Conservation (phyloP, 2,888 invertebrate genomes). For the Liopterus haemorrhoidalis region DNA sequence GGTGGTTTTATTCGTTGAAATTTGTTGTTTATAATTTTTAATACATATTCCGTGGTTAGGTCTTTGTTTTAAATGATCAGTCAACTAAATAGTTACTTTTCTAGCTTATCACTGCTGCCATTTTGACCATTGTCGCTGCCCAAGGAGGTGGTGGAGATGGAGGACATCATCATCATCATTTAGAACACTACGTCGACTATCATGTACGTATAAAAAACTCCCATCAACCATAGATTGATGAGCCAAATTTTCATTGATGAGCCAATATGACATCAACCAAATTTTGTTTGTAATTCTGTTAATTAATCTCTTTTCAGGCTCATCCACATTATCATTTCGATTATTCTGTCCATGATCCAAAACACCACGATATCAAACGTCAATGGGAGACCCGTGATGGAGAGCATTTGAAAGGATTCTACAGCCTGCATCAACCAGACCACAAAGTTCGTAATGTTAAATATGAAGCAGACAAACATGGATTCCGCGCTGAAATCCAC, state of each 20-base stretch:
- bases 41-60: no score
- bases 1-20: no score
- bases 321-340: constrained; percentile 41
- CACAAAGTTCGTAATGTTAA: constrained; percentile 42
- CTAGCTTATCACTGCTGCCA: constrained; percentile 14
- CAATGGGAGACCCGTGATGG: constrained; percentile 41
- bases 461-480: constrained; percentile 42
- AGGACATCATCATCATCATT: constrained; percentile 26
- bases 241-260: neutral
- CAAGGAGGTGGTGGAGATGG: constrained; percentile 19
- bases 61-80: no score
- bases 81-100: no score
- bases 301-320: constrained; percentile 31
- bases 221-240: neutral
- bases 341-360: constrained; percentile 40
- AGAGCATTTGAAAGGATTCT: constrained; percentile 39
- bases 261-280: neutral
- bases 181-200: constrained; percentile 41
- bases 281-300: neutral
- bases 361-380: constrained; percentile 41
- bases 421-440: constrained; percentile 41
- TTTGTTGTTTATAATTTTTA: no score
- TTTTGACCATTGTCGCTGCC: constrained; percentile 15
- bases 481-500: constrained; percentile 40
- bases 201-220: constrained; percentile 31